Evolutionary conservation across 2,888 invertebrate species (phyloP).

Genomic region (Cataglyphis altisquamis): DNA sequence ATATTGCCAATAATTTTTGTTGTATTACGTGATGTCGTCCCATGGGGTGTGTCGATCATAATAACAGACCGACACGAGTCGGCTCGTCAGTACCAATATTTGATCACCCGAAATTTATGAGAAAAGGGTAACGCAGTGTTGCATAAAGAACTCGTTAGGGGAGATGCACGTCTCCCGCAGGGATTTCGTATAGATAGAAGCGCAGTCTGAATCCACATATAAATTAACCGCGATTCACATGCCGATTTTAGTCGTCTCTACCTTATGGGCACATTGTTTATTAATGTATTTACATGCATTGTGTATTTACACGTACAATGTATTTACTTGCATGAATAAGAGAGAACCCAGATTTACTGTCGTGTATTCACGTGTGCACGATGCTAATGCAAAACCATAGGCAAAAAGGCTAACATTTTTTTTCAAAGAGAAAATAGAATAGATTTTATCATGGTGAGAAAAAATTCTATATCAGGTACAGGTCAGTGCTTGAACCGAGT

Average conservation of each 20-base stretch:
- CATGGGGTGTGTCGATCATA: conserved; percentile 45
- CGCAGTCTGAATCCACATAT: conserved; percentile 64
- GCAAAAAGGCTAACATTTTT: conserved; percentile 47
- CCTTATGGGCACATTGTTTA: conserved; percentile 77
- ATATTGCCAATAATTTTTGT: conserved; percentile 31
- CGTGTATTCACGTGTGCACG: conserved; percentile 67
- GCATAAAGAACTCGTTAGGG: conserved; percentile 74
- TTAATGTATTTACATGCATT: conserved; percentile 75
- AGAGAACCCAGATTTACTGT: conserved; percentile 71
- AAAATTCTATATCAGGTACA: background rate
- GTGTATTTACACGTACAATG: conserved; percentile 61
- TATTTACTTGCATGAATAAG: conserved; percentile 71
- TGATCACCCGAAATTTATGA: conserved; percentile 68
- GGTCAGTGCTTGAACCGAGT: too few species aligned
- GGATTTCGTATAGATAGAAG: conserved; percentile 50
- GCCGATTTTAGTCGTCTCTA: conserved; percentile 76
- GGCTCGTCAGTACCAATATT: conserved; percentile 69
- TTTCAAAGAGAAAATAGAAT: background rate
- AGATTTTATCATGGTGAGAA: background rate
- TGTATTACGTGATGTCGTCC: conserved; percentile 32
- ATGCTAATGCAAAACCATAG: conserved; percentile 70
- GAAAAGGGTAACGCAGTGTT: conserved; percentile 66
- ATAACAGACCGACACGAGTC: conserved; percentile 56
- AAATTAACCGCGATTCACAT: conserved; percentile 76
- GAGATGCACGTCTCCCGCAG: conserved; percentile 35